Conservation (phyloP, 92 coral and sea anemone genomes). For the Siderastrea radians region DNA sequence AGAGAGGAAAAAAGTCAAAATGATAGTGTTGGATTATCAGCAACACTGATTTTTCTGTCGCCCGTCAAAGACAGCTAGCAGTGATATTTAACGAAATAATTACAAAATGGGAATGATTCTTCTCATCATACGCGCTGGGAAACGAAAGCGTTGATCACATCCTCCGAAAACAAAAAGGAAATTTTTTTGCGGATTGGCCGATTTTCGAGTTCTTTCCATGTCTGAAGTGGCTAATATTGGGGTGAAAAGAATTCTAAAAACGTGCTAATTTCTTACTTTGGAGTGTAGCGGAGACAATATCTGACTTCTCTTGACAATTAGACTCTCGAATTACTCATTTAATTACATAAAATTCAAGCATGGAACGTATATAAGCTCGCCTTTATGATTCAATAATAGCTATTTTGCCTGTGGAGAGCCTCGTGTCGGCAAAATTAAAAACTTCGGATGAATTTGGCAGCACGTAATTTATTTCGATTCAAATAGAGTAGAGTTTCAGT, state of each 20-base stretch:
- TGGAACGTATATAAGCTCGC: neutral
- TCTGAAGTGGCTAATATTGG: neutral
- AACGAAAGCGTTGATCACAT: neutral
- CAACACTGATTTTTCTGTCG: slow-evolving; percentile 7
- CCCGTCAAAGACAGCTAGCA: neutral
- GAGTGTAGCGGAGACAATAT: neutral
- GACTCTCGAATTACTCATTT: neutral
- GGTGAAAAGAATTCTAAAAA: neutral
- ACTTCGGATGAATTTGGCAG: neutral
- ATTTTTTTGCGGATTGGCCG: neutral
- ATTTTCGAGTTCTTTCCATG: too few species aligned
- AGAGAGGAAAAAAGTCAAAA: neutral
- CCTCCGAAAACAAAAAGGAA: neutral
- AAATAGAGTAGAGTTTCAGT: neutral
- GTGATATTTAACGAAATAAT: slow-evolving; percentile 2
- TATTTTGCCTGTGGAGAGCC: neutral
- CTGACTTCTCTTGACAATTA: slow-evolving; percentile 4
- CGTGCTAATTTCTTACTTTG: neutral
- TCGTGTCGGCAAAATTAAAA: neutral
- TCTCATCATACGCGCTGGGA: neutral
- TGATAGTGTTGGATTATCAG: slow-evolving; percentile 1
- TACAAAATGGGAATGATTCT: neutral
- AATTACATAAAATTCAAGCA: slow-evolving; percentile 4
- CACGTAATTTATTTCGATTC: neutral
- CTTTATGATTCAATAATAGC: slow-evolving; percentile 13